Percentiles rank a stretch among this genome's conserved stretches.
Evolutionary conservation across 2,888 invertebrate genomes (phyloP).

Genomic region (Iphiclides podalirius): DNA sequence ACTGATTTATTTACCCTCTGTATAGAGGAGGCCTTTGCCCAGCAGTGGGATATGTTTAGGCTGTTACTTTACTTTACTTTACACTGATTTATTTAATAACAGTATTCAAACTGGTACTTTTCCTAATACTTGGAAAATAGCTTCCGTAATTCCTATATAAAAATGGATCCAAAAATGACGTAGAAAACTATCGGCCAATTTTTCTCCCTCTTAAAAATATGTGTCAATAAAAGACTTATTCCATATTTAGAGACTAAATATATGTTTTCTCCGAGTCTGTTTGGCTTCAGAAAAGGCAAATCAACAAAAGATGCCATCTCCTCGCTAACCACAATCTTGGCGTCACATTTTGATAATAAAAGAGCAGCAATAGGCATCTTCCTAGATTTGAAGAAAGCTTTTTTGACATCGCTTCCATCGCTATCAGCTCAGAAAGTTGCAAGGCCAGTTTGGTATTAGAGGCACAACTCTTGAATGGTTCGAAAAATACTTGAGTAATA

Average conservation of each 20-base stretch:
- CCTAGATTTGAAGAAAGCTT: slow-evolving; percentile 23
- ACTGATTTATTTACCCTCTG: too few relatives aligned
- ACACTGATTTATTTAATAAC: background rate
- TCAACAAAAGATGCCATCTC: too few relatives aligned
- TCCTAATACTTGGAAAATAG: slow-evolving; percentile 19
- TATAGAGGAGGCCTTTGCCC: too few relatives aligned
- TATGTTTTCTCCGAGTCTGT: slow-evolving; percentile 21
- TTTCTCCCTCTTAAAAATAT: background rate
- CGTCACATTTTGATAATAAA: slow-evolving; percentile 3
- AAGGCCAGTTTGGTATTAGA: background rate
- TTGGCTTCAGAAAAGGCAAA: too few relatives aligned
- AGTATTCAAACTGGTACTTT: slow-evolving; percentile 11
- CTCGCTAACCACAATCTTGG: slow-evolving; percentile 1
- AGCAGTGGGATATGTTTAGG: too few relatives aligned
- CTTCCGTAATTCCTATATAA: slow-evolving; percentile 21
- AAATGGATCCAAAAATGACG: slow-evolving; percentile 10
- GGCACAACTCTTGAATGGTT: too few relatives aligned
- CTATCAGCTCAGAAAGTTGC: slow-evolving; percentile 13
- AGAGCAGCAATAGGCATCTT: slow-evolving; percentile 15
- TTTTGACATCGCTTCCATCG: slow-evolving; percentile 17
- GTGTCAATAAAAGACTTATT: background rate
- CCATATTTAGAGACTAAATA: slow-evolving; percentile 10
- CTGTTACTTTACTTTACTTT: too few relatives aligned
- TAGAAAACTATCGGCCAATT: background rate
- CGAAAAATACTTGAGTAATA: background rate